Evolutionary conservation across 2,113 vertebrate genomes (phyloP).

Genomic region (Eleginops maclovinus): DNA sequence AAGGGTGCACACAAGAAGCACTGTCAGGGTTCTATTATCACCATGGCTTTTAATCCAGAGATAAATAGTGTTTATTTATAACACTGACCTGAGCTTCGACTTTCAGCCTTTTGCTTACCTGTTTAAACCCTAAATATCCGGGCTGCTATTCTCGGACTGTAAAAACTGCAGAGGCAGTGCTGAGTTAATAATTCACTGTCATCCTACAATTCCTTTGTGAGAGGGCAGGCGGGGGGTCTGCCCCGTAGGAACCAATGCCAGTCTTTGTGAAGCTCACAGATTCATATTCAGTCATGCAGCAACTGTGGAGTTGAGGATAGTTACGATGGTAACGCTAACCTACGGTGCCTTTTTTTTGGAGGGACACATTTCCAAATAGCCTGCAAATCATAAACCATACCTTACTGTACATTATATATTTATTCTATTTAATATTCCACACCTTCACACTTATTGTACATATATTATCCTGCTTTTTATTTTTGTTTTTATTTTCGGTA

Average conservation of each 20-base stretch:
- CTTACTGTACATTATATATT: no score
- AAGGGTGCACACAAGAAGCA: not conserved
- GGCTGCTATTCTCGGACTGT: slow-evolving; percentile 50
- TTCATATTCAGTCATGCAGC: slow-evolving; percentile 15
- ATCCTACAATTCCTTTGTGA: slow-evolving; percentile 33
- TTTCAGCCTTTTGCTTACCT: slow-evolving; percentile 10
- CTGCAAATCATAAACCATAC: no score
- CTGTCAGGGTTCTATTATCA: not conserved
- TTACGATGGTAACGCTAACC: slow-evolving; percentile 2
- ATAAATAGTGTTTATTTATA: slow-evolving; percentile 12
- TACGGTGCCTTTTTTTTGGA: not conserved
- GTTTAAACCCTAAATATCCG: slow-evolving; percentile 43
- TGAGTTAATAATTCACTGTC: slow-evolving; percentile 63
- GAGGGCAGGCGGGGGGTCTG: slow-evolving; percentile 7
- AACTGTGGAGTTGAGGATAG: slow-evolving; percentile 10
- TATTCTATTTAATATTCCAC: no score
- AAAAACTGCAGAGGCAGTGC: slow-evolving; percentile 43
- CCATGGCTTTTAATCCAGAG: slow-evolving; percentile 4
- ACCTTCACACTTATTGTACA: no score
- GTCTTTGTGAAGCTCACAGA: slow-evolving; percentile 15
- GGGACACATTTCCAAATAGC: not conserved
- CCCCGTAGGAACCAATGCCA: not conserved
- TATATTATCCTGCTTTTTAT: no score
- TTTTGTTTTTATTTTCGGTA: no score
- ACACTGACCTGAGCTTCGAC: slow-evolving; percentile 8